Evolutionary conservation across 2,113 vertebrate genomes (phyloP).

Genomic region (Seriola quinqueradiata): DNA sequence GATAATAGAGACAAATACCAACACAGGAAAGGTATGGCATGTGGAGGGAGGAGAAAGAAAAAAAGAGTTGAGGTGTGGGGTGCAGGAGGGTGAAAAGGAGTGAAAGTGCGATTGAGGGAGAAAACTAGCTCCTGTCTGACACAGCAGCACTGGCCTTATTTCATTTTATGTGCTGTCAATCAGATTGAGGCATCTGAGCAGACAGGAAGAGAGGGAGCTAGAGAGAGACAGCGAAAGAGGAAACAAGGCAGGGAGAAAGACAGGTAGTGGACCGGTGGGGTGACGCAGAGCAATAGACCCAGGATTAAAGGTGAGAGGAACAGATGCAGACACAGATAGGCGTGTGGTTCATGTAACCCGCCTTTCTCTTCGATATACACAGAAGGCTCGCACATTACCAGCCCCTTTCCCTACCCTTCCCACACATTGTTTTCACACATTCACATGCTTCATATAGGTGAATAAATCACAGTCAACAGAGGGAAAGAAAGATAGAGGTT

Average conservation of each 20-base stretch:
- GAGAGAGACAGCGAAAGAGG: constrained; percentile 48
- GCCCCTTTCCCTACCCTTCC: constrained; percentile 29
- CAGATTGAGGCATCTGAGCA: constrained; percentile 71
- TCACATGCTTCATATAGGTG: constrained; percentile 41
- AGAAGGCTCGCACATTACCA: constrained; percentile 43
- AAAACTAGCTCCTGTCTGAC: constrained; percentile 71
- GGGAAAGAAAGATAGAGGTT: constrained; percentile 39
- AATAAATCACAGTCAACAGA: constrained; percentile 57
- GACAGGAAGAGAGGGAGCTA: constrained; percentile 51
- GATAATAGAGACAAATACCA: constrained; percentile 65
- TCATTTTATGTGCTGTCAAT: constrained; percentile 83
- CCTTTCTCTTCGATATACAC: constrained; percentile 66
- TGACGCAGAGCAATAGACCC: constrained; percentile 62
- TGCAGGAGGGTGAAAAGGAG: constrained; percentile 52
- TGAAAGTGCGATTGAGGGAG: constrained; percentile 58
- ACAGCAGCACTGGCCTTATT: constrained; percentile 72
- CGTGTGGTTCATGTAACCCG: constrained; percentile 57
- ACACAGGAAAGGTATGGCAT: constrained; percentile 47
- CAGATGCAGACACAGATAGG: constrained; percentile 75
- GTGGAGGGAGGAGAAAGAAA: constrained; percentile 50
- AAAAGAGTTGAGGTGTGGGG: constrained; percentile 25
- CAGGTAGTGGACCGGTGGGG: constrained; percentile 51
- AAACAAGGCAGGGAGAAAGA: constrained; percentile 61
- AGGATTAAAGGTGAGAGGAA: constrained; percentile 70
- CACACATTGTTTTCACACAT: constrained; percentile 51